A percentile compares a stretch with the other conserved stretches of the same genome.
Evolutionary conservation across 2,797 vertebrate species (phyloP).

Genomic region (Masticophis lateralis): DNA sequence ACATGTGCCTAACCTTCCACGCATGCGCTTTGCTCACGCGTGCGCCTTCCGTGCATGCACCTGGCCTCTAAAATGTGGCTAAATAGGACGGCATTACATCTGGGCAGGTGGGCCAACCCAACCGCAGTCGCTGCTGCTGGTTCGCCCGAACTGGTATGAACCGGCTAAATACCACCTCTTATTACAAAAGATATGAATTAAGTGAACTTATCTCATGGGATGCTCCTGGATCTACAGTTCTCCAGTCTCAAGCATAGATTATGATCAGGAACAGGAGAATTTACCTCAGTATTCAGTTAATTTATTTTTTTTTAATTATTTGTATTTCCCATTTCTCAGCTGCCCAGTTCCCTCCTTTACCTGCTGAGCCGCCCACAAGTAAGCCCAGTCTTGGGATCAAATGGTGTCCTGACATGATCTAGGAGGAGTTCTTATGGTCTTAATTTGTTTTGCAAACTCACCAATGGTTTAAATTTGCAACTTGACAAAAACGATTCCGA

Average conservation of each 20-base stretch:
- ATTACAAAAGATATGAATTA: neutral
- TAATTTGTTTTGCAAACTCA: neutral
- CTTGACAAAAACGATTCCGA: neutral
- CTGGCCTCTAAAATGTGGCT: too few relatives aligned
- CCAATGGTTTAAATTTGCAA: neutral
- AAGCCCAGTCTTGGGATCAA: neutral
- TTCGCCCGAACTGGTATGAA: too few relatives aligned
- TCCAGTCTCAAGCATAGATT: neutral
- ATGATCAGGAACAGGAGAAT: neutral
- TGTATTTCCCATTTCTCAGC: neutral
- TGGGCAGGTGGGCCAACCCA: too few relatives aligned
- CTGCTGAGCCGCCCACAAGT: neutral
- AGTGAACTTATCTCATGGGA: neutral
- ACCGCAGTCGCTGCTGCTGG: too few relatives aligned
- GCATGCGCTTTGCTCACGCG: too few relatives aligned
- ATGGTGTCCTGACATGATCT: neutral
- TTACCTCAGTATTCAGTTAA: neutral
- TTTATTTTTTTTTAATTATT: neutral
- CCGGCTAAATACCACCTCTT: too few relatives aligned
- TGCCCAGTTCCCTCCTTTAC: neutral
- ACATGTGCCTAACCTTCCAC: too few relatives aligned
- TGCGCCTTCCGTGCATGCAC: too few relatives aligned
- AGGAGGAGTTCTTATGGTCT: neutral
- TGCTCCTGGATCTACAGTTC: neutral
- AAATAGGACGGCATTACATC: too few relatives aligned